These are phyloP conservation scores for Aethes cnicana DNA, from an alignment of 2,888 invertebrate species.

Conservation along the genomic window DNA sequence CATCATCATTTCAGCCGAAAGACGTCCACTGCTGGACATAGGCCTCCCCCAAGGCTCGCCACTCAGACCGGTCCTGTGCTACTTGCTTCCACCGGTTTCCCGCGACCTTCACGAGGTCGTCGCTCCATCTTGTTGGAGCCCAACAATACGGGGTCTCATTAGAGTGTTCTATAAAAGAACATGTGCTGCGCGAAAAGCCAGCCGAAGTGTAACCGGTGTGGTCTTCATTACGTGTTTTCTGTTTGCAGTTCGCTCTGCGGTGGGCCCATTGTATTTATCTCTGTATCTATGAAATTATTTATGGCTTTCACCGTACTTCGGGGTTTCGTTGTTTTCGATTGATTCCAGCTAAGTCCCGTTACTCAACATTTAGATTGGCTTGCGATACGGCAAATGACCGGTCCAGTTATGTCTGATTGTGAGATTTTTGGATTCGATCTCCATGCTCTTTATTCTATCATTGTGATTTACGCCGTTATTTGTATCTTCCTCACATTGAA, in stretches of 20 bases:
- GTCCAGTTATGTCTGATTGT: slow-evolving; percentile 61
- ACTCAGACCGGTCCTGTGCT: too few species aligned
- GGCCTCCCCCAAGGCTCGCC: too few species aligned
- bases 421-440: slow-evolving; percentile 57
- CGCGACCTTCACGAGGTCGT: too few species aligned
- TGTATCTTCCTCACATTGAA: slow-evolving; percentile 15
- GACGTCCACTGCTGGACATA: too few species aligned
- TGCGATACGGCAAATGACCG: slow-evolving; percentile 60
- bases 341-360: slow-evolving; percentile 54
- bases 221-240: slow-evolving; percentile 51
- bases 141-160: too few species aligned
- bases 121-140: too few species aligned
- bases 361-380: slow-evolving; percentile 54
- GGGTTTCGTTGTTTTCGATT: slow-evolving; percentile 55
- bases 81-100: too few species aligned
- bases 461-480: slow-evolving; percentile 30
- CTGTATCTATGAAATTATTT: slow-evolving; percentile 55
- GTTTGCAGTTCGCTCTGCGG: slow-evolving; percentile 59
- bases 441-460: slow-evolving; percentile 38
- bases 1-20: too few species aligned
- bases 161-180: too few species aligned
- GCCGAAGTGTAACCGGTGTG: slow-evolving; percentile 42
- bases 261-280: slow-evolving; percentile 64
- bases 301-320: slow-evolving; percentile 34
- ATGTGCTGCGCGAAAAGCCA: background rate